Evolutionary conservation across 2,888 invertebrate genomes (phyloP), one percentile per base, ranked within the genome.

Genomic region (Lithophane leautieri): DNA sequence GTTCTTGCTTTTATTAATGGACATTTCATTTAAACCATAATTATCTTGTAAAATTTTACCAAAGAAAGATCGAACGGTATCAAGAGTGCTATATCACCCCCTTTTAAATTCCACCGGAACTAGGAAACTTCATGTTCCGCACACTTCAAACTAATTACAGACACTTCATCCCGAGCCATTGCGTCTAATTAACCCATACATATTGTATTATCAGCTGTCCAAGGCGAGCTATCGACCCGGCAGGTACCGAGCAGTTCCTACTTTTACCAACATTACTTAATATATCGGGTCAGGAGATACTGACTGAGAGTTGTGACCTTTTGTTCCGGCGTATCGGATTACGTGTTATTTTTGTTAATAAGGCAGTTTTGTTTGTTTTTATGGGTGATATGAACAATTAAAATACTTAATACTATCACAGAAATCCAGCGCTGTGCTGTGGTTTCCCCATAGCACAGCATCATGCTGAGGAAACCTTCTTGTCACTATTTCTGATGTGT

Each of bases 161-260:
- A 0, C 16, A 70, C 63, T 82, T 70, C 73, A 79, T 80, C 78
- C 65, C 56, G 50, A 25, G 11, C 4, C 14, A 50, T 63, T 75
- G 69, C 7, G 6, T 40, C 19, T 67, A 78, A 80, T 75, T 70
- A 72, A 28, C 67, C 34, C 9, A 25, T 73, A 60, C 63, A 60
- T 14, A 70, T 16, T 62, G 58, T 47, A 52, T 54, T 65, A 71
- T 63, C 63, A 28, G 40, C 8, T 25, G 25, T 16, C 66, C 83
- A 85, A 83, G 85, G 83, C 54, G 58, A 85, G 52, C 78, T 52
- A 9, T 78, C 47, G 78, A 83, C 83, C 85, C 56, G 70, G 22
- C 44, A 25, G 34, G 25, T 14, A 14, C 2, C 0, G 16, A 16
- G 19, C 58, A 82, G 85, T 83, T 83, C 83, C 85, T 82, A 78